These are phyloP conservation scores for Varanus salvator DNA, from an alignment of 2,113 vertebrate species.

Conservation along the genomic window DNA sequence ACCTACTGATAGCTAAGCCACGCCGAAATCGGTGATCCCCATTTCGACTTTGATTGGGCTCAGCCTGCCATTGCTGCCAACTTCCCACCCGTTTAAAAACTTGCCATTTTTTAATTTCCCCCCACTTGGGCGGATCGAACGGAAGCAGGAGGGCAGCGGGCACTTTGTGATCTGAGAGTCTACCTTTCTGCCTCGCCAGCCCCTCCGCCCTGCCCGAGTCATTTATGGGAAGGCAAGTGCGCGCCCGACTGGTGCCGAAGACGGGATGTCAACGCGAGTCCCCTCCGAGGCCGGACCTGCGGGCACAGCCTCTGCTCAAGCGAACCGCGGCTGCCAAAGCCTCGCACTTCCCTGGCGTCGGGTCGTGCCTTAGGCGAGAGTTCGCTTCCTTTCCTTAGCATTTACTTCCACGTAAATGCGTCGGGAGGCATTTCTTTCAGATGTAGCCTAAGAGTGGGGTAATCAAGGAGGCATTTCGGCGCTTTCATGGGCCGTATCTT, in stretches of 20 bases:
- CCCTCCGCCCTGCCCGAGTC: background rate
- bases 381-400: background rate
- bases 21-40: background rate
- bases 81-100: background rate
- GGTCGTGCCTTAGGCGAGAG: background rate
- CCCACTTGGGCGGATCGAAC: background rate
- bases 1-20: background rate
- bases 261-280: background rate
- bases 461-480: background rate
- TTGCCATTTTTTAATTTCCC: background rate
- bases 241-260: background rate
- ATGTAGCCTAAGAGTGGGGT: background rate
- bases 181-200: background rate
- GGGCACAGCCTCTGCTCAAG: slow-evolving; percentile 56
- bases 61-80: background rate
- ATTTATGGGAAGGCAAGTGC: background rate
- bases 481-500: background rate
- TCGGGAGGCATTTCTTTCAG: background rate
- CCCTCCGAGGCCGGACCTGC: background rate
- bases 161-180: too few species aligned
- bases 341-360: slow-evolving; percentile 21
- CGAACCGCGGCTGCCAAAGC: slow-evolving; percentile 42
- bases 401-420: background rate
- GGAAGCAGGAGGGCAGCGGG: too few species aligned
- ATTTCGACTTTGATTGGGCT: background rate